Evolutionary conservation across 23 tunicate genomes (phyloP).

Genomic region (Ciona savignyi): DNA sequence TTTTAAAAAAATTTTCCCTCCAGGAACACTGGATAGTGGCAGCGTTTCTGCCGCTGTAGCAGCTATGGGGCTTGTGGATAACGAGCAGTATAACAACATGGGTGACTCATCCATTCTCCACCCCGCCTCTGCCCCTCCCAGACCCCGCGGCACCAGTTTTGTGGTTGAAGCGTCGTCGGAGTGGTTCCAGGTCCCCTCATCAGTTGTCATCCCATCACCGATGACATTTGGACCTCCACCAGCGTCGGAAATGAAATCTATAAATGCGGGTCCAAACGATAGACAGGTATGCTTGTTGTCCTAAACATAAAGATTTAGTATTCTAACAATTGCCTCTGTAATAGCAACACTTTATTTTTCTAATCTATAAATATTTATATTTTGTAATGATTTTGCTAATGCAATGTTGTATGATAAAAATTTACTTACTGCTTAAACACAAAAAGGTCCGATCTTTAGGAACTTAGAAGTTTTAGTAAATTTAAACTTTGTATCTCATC

Average conservation of each 20-base stretch:
- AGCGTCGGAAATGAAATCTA: slow-evolving; percentile 59
- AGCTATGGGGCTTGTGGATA: slow-evolving; percentile 51
- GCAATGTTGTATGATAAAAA: no score
- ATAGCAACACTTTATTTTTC: no score
- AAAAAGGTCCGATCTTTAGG: no score
- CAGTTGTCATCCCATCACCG: slow-evolving; percentile 52
- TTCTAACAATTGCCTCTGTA: no score
- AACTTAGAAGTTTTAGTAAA: no score
- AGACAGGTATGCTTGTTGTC: slow-evolving; percentile 88
- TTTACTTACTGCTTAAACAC: no score
- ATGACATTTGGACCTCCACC: slow-evolving; percentile 80
- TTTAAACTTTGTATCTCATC: no score
- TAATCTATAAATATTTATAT: no score
- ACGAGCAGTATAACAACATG: background rate
- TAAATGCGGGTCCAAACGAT: slow-evolving; percentile 64
- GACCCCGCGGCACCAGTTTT: slow-evolving; percentile 36
- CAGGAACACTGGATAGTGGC: slow-evolving; percentile 86
- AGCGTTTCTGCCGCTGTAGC: slow-evolving; percentile 78
- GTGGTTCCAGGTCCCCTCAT: slow-evolving; percentile 60
- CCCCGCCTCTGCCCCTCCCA: slow-evolving; percentile 65
- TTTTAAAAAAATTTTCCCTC: background rate
- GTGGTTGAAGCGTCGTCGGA: slow-evolving; percentile 60
- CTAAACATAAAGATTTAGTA: no score
- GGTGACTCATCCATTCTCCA: slow-evolving; percentile 15
- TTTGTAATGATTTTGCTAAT: no score